A percentile compares a stretch with the other conserved stretches of the same genome.
These are phyloP conservation scores for Campoletis sonorensis DNA, from an alignment of 1,140 invertebrate genomes.

Conservation along the genomic window DNA sequence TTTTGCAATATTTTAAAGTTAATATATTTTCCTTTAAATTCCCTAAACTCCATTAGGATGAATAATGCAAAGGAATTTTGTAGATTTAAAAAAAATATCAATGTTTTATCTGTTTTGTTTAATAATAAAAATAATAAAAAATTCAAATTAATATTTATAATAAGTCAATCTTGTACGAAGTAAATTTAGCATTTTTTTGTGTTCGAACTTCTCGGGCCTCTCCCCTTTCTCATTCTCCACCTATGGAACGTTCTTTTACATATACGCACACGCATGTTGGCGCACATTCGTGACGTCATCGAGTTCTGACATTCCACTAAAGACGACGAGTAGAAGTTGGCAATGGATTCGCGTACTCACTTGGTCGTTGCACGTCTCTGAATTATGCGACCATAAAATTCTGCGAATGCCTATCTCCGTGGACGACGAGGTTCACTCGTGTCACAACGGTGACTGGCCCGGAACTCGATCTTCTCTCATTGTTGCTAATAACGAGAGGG, in stretches of 20 bases:
- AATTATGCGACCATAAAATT: conserved; percentile 54
- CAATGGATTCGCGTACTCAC: conserved; percentile 50
- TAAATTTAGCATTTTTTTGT: no score
- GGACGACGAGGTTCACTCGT: neutral
- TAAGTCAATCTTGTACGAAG: neutral
- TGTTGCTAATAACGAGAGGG: conserved; percentile 17
- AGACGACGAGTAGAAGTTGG: conserved; percentile 37
- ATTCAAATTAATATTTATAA: neutral
- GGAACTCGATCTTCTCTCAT: conserved; percentile 11
- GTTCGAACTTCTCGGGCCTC: neutral
- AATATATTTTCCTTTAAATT: no score
- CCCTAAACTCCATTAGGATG: no score
- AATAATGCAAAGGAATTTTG: no score
- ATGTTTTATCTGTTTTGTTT: no score
- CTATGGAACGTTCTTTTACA: conserved; percentile 40
- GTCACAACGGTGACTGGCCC: conserved; percentile 23
- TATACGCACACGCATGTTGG: conserved; percentile 48
- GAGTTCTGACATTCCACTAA: conserved; percentile 41
- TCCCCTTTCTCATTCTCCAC: conserved; percentile 34
- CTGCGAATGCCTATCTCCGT: conserved; percentile 27
- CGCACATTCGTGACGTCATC: conserved; percentile 48
- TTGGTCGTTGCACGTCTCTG: conserved; percentile 39
- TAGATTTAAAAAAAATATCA: no score
- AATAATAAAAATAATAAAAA: no score
- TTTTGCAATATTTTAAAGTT: no score